Percentiles rank a stretch among this genome's conserved stretches.
phyloP scores from a whole-genome alignment of 2,888 invertebrate genomes.

The Mythimna lalbum region DNA sequence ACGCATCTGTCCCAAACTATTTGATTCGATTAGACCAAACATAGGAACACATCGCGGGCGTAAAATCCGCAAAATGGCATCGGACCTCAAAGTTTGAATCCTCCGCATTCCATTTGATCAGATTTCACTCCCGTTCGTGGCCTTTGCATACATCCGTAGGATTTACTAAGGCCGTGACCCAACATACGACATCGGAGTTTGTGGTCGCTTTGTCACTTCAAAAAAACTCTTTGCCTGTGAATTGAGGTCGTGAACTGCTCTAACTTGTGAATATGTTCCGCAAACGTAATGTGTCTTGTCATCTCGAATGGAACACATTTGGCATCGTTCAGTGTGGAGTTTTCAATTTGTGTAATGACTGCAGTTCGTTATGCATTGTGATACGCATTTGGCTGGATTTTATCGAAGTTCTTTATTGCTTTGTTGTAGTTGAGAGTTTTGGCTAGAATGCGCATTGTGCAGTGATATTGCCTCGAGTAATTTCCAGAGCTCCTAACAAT shows the following conservation, averaged over 20 bases:
- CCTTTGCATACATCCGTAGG: constrained; percentile 76
- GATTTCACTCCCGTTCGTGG: constrained; percentile 69
- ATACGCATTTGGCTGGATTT: constrained; percentile 30
- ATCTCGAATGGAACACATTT: constrained; percentile 44
- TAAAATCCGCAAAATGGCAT: constrained; percentile 63
- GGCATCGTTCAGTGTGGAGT: constrained; percentile 36
- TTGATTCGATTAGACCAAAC: constrained; percentile 65
- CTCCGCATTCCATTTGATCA: constrained; percentile 69
- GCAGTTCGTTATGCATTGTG: constrained; percentile 35
- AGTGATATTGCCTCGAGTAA: constrained; percentile 12
- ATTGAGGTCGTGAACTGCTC: constrained; percentile 57
- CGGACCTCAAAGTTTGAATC: constrained; percentile 68
- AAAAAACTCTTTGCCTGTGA: constrained; percentile 51
- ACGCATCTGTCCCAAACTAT: constrained; percentile 60
- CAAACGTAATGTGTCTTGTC: constrained; percentile 39
- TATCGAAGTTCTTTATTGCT: constrained; percentile 24
- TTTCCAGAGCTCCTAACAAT: constrained; percentile 19
- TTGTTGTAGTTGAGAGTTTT: constrained; percentile 4
- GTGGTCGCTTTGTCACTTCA: constrained; percentile 64
- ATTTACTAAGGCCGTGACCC: constrained; percentile 75
- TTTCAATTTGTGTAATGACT: constrained; percentile 58
- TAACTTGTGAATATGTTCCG: constrained; percentile 46
- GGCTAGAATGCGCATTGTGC: neutral
- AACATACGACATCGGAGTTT: constrained; percentile 69
- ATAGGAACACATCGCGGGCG: constrained; percentile 57